Conservation (phyloP, 2,113 vertebrate genomes). For the Aramus guarauna region DNA sequence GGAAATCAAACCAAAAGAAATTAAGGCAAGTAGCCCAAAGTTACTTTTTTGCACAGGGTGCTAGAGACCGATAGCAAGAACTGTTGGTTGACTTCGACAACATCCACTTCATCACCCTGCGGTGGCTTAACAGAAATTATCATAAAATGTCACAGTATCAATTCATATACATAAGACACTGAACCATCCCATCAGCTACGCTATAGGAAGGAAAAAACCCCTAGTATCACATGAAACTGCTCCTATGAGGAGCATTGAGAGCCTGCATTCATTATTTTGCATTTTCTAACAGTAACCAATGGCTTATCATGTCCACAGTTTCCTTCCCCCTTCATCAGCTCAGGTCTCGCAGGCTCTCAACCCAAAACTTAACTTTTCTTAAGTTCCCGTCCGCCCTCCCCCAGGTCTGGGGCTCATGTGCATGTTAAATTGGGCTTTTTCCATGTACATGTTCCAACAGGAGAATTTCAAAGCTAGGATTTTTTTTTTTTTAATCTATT, state of each 20-base stretch:
- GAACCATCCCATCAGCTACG: not conserved
- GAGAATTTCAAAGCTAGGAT: not conserved
- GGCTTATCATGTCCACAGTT: not conserved
- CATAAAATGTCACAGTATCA: not conserved
- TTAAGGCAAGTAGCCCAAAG: not conserved
- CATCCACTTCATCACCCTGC: not conserved
- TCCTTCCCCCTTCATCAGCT: not conserved
- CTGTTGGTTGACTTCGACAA: not conserved
- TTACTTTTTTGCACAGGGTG: accelerated
- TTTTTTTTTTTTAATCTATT: not conserved
- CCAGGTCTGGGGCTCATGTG: not conserved
- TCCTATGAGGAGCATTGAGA: not conserved
- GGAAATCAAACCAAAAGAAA: not conserved
- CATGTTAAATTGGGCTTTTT: conserved; percentile 50
- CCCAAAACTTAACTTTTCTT: not conserved
- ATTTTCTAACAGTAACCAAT: not conserved
- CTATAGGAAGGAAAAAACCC: not conserved
- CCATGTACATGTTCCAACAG: not conserved
- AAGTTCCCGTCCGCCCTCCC: not conserved
- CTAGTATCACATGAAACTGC: not conserved
- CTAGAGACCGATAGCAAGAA: not conserved
- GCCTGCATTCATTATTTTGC: not conserved
- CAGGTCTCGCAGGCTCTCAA: not conserved
- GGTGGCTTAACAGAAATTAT: not conserved
- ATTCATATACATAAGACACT: not conserved